These are phyloP conservation scores for Scaptomyza reducta DNA, from an alignment of 2,888 invertebrate species.

Conservation along the genomic window DNA sequence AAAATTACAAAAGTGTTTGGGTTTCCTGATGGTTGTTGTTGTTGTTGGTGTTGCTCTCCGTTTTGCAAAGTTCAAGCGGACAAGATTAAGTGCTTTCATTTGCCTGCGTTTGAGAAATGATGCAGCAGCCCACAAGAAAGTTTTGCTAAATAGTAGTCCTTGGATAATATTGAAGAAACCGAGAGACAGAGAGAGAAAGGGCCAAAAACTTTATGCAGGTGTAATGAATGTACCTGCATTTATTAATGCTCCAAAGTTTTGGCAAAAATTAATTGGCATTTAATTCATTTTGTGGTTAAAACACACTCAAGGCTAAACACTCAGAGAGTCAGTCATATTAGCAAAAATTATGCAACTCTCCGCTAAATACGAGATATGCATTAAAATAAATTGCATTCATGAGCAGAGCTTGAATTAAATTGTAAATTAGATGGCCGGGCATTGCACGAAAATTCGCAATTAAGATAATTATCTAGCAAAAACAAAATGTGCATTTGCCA, in stretches of 20 bases:
- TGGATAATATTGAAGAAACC: too few relatives aligned
- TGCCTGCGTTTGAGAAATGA: constrained; percentile 79
- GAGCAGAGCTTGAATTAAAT: constrained; percentile 57
- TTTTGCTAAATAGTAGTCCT: constrained; percentile 8
- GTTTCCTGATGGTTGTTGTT: constrained; percentile 28
- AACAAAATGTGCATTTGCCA: constrained; percentile 50
- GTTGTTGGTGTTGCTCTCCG: constrained; percentile 15
- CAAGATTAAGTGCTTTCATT: constrained; percentile 81
- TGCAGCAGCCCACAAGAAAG: constrained; percentile 56
- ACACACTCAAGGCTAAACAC: constrained; percentile 2
- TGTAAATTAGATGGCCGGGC: constrained; percentile 53
- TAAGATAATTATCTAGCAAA: constrained; percentile 79
- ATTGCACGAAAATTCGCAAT: constrained; percentile 73
- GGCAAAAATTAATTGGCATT: constrained; percentile 75
- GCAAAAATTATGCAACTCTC: not conserved
- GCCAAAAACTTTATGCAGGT: constrained; percentile 68
- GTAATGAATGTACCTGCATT: constrained; percentile 74
- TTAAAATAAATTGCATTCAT: constrained; percentile 23
- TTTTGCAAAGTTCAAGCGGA: constrained; percentile 70
- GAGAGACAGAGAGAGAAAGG: constrained; percentile 1
- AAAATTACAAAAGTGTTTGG: constrained; percentile 81
- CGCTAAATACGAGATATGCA: not conserved
- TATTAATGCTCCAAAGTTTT: constrained; percentile 70
- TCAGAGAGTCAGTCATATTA: constrained; percentile 1
- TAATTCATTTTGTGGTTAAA: constrained; percentile 69